Evolutionary conservation across 2,113 vertebrate species (phyloP), one percentile per base, ranked within the genome.

Genomic region (Chaenocephalus aceratus): DNA sequence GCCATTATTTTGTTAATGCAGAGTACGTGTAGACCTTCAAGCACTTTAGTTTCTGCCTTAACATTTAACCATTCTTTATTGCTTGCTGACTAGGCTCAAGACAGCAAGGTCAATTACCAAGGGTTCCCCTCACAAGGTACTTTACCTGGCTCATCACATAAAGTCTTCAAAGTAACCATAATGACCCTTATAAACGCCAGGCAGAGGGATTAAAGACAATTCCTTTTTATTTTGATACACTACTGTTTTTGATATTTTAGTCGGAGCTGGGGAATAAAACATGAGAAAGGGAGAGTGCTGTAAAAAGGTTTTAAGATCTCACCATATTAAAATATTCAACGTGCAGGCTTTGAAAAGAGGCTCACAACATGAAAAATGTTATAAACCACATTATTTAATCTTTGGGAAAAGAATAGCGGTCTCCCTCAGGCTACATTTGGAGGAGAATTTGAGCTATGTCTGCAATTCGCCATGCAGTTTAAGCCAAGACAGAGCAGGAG

Each of bases 21-120:
- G 82, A 84, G 90, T 86, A 89, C 88, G 83, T 89, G 87, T 61
- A 88, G 89, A 93, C 91, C 91, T 95, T 91, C 92, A 93, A 94
- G 93, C 93, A 88, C 91, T 92, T 86, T 88, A 92, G 86, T 90
- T 93, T 72, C 87, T 87, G 89, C 88, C 72, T 95, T 92, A 86
- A 92, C 84, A 91, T 94, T 95, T 93, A 94, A 94, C 92, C 86
- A 79, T 90, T 92, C 87, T 94, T 95, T 88, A 93, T 93, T 92
- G 93, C 91, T 85, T 89, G 92, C 92, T 90, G 89, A 91, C 90
- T 93, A 72, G 76, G 85, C 91, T 91, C 61, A 72, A 89, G 78
- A 77, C 94, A 92, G 80, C 91, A 95, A 96, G 94, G 90, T 95
- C 85, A 96, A 88, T 95, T 91, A 94, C 91, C 67, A 62, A 84